Percentiles rank a stretch among this genome's conserved stretches.
These are phyloP conservation scores for Drosophila navojoa DNA, from an alignment of 1,140 invertebrate species.

Conservation along the genomic window DNA sequence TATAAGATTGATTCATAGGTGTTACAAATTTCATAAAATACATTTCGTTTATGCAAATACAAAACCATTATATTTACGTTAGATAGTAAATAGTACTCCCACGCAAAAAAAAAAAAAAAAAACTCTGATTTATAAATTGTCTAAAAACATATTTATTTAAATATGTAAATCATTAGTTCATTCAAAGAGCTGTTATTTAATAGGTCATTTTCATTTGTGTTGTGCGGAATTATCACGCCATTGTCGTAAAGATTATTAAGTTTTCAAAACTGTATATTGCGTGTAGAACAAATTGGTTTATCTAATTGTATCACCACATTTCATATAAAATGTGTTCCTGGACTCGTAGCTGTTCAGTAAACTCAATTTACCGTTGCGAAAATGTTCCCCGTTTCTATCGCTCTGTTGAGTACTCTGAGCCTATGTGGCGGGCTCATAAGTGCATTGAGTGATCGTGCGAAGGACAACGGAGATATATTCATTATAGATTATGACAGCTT, in stretches of 20 bases:
- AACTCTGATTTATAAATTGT: not conserved
- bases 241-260: constrained; percentile 35
- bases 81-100: too few species aligned
- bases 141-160: not conserved
- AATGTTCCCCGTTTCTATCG: constrained; percentile 37
- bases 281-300: constrained; percentile 33
- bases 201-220: constrained; percentile 32
- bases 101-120: too few species aligned
- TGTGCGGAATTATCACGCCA: constrained; percentile 44
- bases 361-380: constrained; percentile 21
- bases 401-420: constrained; percentile 16
- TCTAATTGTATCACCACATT: not conserved
- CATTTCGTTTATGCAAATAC: too few species aligned
- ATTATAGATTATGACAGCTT: constrained; percentile 69
- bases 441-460: constrained; percentile 51
- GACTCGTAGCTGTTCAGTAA: not conserved
- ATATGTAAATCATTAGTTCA: not conserved
- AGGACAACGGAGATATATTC: constrained; percentile 71
- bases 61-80: too few species aligned
- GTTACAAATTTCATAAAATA: too few species aligned
- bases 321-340: constrained; percentile 34
- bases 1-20: too few species aligned
- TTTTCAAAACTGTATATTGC: constrained; percentile 39
- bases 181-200: constrained; percentile 6
- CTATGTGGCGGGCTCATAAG: not conserved